Evolutionary conservation across 92 coral and sea anemone genomes (phyloP).

Genomic region (Desmophyllum pertusum): DNA sequence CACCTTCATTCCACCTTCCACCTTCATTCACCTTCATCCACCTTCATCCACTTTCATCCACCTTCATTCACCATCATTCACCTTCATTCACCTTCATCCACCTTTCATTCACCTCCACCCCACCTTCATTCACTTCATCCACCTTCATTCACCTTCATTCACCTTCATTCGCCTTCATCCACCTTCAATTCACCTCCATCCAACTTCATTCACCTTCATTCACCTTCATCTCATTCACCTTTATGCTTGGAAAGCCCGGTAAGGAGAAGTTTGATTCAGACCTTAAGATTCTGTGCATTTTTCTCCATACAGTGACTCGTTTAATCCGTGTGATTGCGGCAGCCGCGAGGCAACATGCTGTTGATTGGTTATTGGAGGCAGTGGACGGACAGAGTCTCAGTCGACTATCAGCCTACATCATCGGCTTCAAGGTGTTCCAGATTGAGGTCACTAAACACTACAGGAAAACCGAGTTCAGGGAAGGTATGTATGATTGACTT

Average conservation of each 20-base stretch:
- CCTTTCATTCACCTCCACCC: no score
- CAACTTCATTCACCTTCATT: no score
- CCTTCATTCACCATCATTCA: no score
- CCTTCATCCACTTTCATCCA: no score
- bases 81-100: no score
- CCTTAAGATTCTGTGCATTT: neutral
- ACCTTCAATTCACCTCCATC: no score
- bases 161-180: no score
- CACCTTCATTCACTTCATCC: no score
- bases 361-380: slow-evolving; percentile 98
- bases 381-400: slow-evolving; percentile 97
- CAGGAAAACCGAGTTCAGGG: slow-evolving; percentile 95
- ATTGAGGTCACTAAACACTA: slow-evolving; percentile 98
- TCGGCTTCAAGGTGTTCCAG: slow-evolving; percentile 98
- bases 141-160: no score
- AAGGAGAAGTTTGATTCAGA: neutral
- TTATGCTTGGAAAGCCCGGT: neutral
- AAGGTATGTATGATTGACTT: slow-evolving; percentile 62
- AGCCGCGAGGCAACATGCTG: slow-evolving; percentile 99
- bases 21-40: no score
- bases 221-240: neutral
- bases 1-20: no score
- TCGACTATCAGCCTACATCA: slow-evolving; percentile 90
- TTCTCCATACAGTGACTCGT: slow-evolving; percentile 72
- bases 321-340: slow-evolving; percentile 97